Percentiles rank a stretch among this genome's conserved stretches.
These are phyloP conservation scores for Drosophila infuscata DNA, from an alignment of 2,888 invertebrate genomes.

Conservation along the genomic window DNA sequence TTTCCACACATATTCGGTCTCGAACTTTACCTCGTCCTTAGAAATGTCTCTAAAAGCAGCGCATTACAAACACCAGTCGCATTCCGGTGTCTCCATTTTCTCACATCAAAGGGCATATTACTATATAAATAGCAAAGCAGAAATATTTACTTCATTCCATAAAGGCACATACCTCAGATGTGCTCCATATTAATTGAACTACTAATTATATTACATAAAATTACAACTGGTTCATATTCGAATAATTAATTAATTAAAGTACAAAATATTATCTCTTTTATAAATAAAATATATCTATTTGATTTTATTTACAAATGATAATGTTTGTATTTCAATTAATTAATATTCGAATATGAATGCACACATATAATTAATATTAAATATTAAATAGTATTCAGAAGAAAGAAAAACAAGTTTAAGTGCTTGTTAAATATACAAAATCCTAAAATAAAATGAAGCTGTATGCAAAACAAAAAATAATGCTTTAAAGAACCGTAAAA, in stretches of 20 bases:
- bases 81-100: background rate
- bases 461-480: background rate
- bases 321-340: too few species aligned
- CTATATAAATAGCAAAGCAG: constrained; percentile 1
- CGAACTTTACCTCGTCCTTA: constrained; percentile 18
- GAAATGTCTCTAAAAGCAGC: constrained; percentile 23
- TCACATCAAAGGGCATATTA: constrained; percentile 15
- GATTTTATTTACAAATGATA: too few species aligned
- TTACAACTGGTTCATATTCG: background rate
- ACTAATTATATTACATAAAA: background rate
- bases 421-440: too few species aligned
- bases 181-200: background rate
- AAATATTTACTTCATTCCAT: background rate
- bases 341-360: background rate
- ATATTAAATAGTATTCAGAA: background rate
- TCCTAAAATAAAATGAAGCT: too few species aligned
- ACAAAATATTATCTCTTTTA: too few species aligned
- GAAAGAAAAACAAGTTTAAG: background rate
- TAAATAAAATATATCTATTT: too few species aligned
- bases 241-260: too few species aligned
- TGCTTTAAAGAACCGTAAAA: background rate
- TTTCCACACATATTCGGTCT: constrained; percentile 10
- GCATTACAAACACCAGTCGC: constrained; percentile 3
- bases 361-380: background rate
- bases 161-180: background rate